A percentile compares a stretch with the other conserved stretches of the same genome.
Conservation (phyloP, 2,797 vertebrate genomes). For the Lerista edwardsae region DNA sequence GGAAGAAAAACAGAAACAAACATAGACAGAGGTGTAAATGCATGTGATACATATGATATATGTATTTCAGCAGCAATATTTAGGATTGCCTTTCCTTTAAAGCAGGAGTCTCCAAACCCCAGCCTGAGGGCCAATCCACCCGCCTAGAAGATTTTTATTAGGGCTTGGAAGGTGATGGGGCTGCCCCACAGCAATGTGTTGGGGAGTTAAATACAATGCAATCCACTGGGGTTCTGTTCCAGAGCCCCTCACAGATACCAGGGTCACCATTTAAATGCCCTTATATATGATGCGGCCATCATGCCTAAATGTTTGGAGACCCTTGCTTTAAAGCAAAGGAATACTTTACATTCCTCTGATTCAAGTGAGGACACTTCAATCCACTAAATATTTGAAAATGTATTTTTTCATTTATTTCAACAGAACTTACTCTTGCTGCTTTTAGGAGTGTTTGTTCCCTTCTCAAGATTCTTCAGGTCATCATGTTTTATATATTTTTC, state of each 20-base stretch:
- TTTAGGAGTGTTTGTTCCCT: slow-evolving; percentile 74
- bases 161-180: too few relatives aligned
- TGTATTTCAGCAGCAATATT: background rate
- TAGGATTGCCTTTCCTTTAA: background rate
- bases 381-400: slow-evolving; percentile 11
- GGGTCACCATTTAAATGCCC: too few relatives aligned
- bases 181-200: too few relatives aligned
- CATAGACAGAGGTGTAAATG: background rate
- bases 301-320: too few relatives aligned
- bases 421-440: slow-evolving; percentile 81
- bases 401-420: background rate
- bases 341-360: slow-evolving; percentile 6
- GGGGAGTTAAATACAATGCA: too few relatives aligned
- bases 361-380: background rate
- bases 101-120: too few relatives aligned
- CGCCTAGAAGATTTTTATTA: too few relatives aligned
- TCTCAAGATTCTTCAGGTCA: slow-evolving; percentile 66
- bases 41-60: background rate
- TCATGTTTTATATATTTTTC: slow-evolving; percentile 77
- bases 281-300: too few relatives aligned
- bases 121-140: too few relatives aligned
- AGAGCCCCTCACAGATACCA: too few relatives aligned
- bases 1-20: background rate
- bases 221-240: too few relatives aligned
- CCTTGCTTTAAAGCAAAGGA: background rate